Conservation (phyloP, 2,113 vertebrate species). For the Pedionomus torquatus region DNA sequence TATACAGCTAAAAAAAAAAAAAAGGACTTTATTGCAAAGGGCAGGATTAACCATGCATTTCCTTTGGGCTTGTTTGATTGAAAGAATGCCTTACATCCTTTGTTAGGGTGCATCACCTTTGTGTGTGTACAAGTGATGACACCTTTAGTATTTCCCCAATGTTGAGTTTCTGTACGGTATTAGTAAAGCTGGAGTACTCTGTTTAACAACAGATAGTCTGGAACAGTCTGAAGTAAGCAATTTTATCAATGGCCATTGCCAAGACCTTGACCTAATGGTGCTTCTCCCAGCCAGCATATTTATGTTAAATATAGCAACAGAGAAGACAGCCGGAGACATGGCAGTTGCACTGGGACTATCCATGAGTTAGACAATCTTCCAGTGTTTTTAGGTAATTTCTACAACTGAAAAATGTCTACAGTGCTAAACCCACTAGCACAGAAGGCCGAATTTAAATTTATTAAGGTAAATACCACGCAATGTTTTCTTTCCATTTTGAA, state of each 20-base stretch:
- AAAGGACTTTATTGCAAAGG: background rate
- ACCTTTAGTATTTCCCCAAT: background rate
- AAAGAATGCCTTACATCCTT: background rate
- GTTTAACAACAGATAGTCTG: background rate
- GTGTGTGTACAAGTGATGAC: background rate
- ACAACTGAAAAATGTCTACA: background rate
- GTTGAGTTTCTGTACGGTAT: background rate
- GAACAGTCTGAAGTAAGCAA: background rate
- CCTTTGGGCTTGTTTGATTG: background rate
- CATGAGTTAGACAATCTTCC: background rate
- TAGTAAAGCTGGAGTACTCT: background rate
- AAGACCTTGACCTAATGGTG: background rate
- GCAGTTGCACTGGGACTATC: background rate
- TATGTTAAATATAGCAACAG: background rate
- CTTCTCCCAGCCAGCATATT: background rate
- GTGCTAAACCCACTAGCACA: background rate
- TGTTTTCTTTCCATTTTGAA: background rate
- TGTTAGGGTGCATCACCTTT: background rate
- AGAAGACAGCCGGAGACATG: background rate
- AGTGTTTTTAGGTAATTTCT: background rate
- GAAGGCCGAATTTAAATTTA: background rate
- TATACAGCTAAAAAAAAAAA: background rate
- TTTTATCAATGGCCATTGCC: background rate
- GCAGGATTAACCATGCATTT: background rate
- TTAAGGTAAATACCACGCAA: background rate